Evolutionary conservation across 2,797 vertebrate genomes (phyloP).

Genomic region (Nothura maculosa): DNA sequence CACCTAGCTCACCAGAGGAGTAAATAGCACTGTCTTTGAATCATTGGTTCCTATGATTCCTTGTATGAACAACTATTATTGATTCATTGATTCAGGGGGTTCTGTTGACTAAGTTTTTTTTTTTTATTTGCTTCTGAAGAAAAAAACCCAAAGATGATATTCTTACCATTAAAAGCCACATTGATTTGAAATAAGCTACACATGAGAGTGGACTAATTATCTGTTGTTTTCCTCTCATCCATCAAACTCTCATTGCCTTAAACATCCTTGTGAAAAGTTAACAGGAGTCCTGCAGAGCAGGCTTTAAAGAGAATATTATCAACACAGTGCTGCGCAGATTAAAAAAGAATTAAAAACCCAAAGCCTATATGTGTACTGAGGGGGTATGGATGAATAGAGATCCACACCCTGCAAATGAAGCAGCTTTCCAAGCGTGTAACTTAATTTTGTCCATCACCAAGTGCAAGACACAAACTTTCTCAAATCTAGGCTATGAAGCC

Average conservation of each 20-base stretch:
- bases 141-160: not conserved
- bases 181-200: not conserved
- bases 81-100: not conserved
- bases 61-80: not conserved
- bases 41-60: not conserved
- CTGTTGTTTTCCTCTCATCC: not conserved
- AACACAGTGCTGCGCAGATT: not conserved
- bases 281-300: not conserved
- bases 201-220: not conserved
- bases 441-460: constrained; percentile 38
- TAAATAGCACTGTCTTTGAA: constrained; percentile 40
- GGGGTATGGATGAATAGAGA: not conserved
- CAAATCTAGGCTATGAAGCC: constrained; percentile 63
- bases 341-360: not conserved
- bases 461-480: constrained; percentile 11
- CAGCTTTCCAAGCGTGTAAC: constrained; percentile 9
- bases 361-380: accelerated
- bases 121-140: constrained; percentile 37
- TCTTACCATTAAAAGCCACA: not conserved
- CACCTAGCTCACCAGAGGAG: not conserved
- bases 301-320: not conserved
- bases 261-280: constrained; percentile 23
- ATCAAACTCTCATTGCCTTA: constrained; percentile 11
- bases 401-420: not conserved
- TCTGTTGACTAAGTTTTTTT: constrained; percentile 33